Conservation (phyloP, 2,888 invertebrate species). For the Scaptomyza caliginosa region DNA sequence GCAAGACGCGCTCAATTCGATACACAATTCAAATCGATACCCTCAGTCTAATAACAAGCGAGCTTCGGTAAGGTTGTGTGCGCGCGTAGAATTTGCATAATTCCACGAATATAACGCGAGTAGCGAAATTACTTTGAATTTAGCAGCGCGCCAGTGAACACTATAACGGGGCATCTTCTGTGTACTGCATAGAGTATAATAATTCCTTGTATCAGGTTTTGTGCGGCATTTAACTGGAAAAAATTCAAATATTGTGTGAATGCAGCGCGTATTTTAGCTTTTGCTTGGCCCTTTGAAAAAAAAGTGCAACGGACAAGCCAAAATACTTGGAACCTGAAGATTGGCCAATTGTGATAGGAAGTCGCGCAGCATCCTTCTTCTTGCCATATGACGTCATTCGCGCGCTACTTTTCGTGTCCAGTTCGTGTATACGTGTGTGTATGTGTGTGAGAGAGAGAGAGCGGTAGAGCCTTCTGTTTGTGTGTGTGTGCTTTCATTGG, state of each 20-base stretch:
- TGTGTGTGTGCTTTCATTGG: constrained; percentile 25
- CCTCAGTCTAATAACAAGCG: constrained; percentile 49
- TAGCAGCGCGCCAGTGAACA: constrained; percentile 9
- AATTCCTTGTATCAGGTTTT: constrained; percentile 3
- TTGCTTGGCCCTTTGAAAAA: background rate
- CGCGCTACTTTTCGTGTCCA: constrained; percentile 49
- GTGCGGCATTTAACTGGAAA: background rate
- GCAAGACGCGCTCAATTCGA: constrained; percentile 21
- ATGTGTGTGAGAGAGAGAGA: constrained; percentile 22
- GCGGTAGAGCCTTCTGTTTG: constrained; percentile 22
- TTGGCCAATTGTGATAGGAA: constrained; percentile 17
- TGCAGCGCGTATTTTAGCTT: background rate
- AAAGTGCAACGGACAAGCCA: constrained; percentile 22
- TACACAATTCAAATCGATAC: constrained; percentile 37
- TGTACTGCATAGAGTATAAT: constrained; percentile 1
- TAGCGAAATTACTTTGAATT: constrained; percentile 34
- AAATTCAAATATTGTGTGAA: background rate
- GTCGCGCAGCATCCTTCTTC: constrained; percentile 59
- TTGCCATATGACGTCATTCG: constrained; percentile 61
- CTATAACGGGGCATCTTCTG: constrained; percentile 1
- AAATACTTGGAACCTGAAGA: constrained; percentile 18
- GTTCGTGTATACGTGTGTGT: constrained; percentile 27
- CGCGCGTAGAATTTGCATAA: constrained; percentile 4
- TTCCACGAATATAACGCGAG: background rate
- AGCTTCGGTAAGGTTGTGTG: constrained; percentile 41